A percentile compares a stretch with the other conserved stretches of the same genome.
These are phyloP conservation scores for Zaprionus nigranus DNA, from an alignment of 1,140 invertebrate genomes.

Conservation along the genomic window DNA sequence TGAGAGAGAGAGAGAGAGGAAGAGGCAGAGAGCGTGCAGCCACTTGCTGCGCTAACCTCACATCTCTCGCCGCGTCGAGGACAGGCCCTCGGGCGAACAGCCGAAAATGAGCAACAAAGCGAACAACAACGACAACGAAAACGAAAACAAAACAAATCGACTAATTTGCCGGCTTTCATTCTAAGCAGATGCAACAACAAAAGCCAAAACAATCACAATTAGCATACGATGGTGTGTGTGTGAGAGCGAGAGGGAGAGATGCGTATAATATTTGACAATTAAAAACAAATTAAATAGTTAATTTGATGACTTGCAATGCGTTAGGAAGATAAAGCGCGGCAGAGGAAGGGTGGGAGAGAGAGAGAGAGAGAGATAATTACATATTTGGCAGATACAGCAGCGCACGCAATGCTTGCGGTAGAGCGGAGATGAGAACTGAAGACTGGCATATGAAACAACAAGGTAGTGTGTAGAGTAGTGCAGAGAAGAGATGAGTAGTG, in stretches of 20 bases:
- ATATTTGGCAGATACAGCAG: background rate
- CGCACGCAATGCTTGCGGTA: background rate
- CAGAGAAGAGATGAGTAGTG: too few relatives aligned
- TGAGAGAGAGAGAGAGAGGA: background rate
- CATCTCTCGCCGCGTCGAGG: background rate
- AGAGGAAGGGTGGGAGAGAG: background rate
- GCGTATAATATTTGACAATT: constrained; percentile 31
- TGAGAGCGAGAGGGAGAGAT: background rate
- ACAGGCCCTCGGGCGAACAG: constrained; percentile 22
- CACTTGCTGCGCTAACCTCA: background rate
- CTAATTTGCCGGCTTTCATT: constrained; percentile 25
- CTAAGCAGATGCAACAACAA: constrained; percentile 16
- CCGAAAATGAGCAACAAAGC: background rate
- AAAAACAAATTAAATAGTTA: constrained; percentile 53
- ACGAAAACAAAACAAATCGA: constrained; percentile 11
- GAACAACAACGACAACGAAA: background rate
- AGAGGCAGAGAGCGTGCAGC: constrained; percentile 16
- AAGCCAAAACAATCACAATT: constrained; percentile 39
- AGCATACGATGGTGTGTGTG: constrained; percentile 14
- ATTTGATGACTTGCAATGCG: constrained; percentile 1
- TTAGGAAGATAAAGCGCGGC: background rate
- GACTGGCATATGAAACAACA: too few relatives aligned
- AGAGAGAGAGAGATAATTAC: background rate
- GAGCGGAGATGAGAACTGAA: background rate
- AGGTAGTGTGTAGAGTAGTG: too few relatives aligned